Conservation (phyloP, 2,113 vertebrate genomes). For the Callocephalon fimbriatum region DNA sequence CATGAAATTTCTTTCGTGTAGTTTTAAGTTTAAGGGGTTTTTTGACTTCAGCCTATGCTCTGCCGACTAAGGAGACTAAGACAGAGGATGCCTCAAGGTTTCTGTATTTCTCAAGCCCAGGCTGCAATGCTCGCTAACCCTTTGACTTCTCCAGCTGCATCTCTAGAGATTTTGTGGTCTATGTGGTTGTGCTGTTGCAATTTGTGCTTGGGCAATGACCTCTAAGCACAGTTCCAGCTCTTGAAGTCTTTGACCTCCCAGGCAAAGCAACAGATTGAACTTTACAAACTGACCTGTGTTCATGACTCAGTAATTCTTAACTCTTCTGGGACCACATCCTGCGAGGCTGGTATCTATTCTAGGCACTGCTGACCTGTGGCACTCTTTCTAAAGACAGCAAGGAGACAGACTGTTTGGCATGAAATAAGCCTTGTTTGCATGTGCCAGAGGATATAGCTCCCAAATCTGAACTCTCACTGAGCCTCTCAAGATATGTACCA, state of each 20-base stretch:
- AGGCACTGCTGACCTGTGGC: neutral
- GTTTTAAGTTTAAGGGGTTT: neutral
- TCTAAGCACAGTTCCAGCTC: neutral
- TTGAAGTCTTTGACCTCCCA: conserved; percentile 18
- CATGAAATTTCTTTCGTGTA: neutral
- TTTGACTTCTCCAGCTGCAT: neutral
- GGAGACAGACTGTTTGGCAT: neutral
- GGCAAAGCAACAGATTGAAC: neutral
- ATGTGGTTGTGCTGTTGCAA: conserved; percentile 28
- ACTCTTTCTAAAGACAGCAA: neutral
- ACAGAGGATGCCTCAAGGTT: neutral
- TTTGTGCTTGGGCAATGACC: neutral
- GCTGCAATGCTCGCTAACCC: neutral
- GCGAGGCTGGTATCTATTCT: neutral
- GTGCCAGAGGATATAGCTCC: neutral
- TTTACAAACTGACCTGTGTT: neutral
- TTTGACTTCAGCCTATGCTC: neutral
- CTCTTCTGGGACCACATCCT: neutral
- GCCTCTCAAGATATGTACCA: neutral
- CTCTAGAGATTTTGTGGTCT: conserved; percentile 36
- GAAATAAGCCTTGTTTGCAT: neutral
- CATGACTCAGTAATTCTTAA: neutral
- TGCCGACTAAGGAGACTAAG: neutral
- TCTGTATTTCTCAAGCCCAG: neutral
- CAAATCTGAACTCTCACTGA: accelerated